Evolutionary conservation across 2,797 vertebrate genomes (phyloP).

Genomic region (Melanotaenia boesemani): DNA sequence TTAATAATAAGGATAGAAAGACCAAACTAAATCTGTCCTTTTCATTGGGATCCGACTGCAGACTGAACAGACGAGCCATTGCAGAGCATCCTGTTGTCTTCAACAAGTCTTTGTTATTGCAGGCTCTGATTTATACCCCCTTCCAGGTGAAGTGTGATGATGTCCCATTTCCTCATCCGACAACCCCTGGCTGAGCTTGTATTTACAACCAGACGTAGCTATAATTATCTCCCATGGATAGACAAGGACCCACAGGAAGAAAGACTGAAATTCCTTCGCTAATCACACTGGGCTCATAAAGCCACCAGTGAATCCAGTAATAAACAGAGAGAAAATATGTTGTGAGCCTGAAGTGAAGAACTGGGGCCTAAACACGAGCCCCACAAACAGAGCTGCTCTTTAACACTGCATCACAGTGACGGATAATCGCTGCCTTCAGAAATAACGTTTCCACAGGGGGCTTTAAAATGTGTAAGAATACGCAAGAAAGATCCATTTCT

Average conservation of each 20-base stretch:
- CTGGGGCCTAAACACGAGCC: conserved; percentile 15
- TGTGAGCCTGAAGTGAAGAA: conserved; percentile 45
- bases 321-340: conserved; percentile 64
- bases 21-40: not conserved
- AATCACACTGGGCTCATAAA: conserved; percentile 79
- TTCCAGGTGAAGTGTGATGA: conserved; percentile 73
- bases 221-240: conserved; percentile 75
- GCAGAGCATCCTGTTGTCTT: conserved; percentile 62
- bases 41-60: conserved; percentile 5
- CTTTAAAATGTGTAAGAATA: conserved; percentile 53
- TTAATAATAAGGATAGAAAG: not conserved
- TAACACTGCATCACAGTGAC: conserved; percentile 58
- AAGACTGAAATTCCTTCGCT: conserved; percentile 59
- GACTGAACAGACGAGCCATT: conserved; percentile 46
- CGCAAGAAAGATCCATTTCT: conserved; percentile 50
- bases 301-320: conserved; percentile 61
- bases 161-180: conserved; percentile 66
- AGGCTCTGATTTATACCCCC: conserved; percentile 65
- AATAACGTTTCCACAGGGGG: conserved; percentile 61
- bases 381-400: conserved; percentile 52
- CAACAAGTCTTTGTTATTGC: conserved; percentile 66
- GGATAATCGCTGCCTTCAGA: conserved; percentile 61
- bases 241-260: conserved; percentile 66
- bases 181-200: conserved; percentile 47
- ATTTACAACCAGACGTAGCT: conserved; percentile 71